phyloP scores from a whole-genome alignment of 2,113 vertebrate species.

The Bostrychus sinensis region DNA sequence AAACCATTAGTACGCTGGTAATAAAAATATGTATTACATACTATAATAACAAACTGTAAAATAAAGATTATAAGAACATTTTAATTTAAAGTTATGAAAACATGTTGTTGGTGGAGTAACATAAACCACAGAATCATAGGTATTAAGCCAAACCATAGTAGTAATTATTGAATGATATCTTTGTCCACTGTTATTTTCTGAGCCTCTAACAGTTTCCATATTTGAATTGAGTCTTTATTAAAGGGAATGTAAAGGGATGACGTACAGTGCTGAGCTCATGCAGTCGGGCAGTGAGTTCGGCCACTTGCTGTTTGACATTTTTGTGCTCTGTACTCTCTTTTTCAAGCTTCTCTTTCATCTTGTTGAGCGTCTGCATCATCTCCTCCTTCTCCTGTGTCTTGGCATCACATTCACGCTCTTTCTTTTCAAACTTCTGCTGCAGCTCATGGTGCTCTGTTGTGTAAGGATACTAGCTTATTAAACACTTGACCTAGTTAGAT shows the following conservation, averaged over 20 bases:
- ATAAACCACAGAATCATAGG: not conserved
- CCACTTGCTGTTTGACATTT: conserved; percentile 94
- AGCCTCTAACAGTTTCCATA: conserved; percentile 1
- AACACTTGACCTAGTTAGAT: not conserved
- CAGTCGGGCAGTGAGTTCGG: conserved; percentile 86
- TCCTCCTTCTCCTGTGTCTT: conserved; percentile 99
- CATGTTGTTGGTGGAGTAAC: not conserved
- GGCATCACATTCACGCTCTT: conserved; percentile 95
- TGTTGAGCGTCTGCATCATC: conserved; percentile 99
- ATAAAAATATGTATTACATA: not conserved
- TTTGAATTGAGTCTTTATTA: not conserved
- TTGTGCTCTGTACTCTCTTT: conserved; percentile 93
- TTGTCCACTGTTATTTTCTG: conserved; percentile 5
- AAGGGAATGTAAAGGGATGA: conserved; percentile 3
- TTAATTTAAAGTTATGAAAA: not conserved
- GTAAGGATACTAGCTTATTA: not conserved
- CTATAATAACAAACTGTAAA: not conserved
- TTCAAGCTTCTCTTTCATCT: conserved; percentile 99
- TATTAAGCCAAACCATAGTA: not conserved
- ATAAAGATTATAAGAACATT: not conserved
- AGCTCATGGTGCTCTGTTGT: conserved; percentile 91
- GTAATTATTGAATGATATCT: conserved; percentile 5
- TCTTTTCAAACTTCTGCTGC: conserved; percentile 96
- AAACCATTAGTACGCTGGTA: no score
- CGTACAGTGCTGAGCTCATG: conserved; percentile 92